Evolutionary conservation across 2,797 vertebrate genomes (phyloP), one percentile per base, ranked within the genome.

Genomic region (Ficedula albicollis): DNA sequence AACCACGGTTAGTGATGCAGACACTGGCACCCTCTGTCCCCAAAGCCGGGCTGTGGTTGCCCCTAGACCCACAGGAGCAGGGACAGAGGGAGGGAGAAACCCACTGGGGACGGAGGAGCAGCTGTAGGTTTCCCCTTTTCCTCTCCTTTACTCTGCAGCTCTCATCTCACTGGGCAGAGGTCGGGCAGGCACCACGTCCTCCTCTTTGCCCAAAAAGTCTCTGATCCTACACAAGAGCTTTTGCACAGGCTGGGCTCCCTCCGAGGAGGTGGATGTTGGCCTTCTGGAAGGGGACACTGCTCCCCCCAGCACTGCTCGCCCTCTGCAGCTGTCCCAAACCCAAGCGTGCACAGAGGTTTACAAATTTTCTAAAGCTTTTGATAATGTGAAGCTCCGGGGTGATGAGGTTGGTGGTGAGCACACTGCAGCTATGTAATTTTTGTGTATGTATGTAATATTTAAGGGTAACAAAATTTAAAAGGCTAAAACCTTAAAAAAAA

Each of bases 371-470:
- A 98, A 96, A 96, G 97, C 97, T 98, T 98, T 98, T 97, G 96
- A 97, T 98, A 98, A 99, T 98, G 98, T 99, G 98, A 99, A 99
- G 98, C 97, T 97, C 97, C 95, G 77, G 97, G 98, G 95, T 96
- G 77, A 34, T 94, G 97, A 93, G 96, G 97, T 94, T 91, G 98
- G 98, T 95, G 95, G 94, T 88, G 97, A 98, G 98, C 98, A 97
- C 98, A 98, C 87, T 95, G 95, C 98, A 95, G 97, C 98, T 97
- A 72, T 98, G 98, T 98, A 97, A 97, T 98, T 98, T 96, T 98
- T 97, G 97, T 98, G 98, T 98, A 98, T 97, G 98, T 99, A 98
- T 98, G 98, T 98, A 98, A 98, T 98, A 98, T 98, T 98, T 98
- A 98, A 98, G 96, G 96, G 97, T 97, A 97, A 97, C 95, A 90